These are phyloP conservation scores for Oryzias sinensis DNA, from an alignment of 2,797 vertebrate genomes.

Conservation along the genomic window DNA sequence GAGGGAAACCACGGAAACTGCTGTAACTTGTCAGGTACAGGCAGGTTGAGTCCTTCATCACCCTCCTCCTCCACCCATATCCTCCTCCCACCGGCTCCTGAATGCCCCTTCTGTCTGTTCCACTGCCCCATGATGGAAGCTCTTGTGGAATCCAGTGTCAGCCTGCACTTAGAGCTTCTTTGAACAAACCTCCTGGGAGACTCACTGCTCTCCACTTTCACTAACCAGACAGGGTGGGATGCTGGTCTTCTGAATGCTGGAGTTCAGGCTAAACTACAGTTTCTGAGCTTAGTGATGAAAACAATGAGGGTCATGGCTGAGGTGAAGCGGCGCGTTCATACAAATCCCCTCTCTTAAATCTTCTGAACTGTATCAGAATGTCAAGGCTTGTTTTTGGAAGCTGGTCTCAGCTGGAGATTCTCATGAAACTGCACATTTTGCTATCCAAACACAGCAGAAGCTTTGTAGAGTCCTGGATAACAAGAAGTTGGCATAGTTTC, in stretches of 20 bases:
- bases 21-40: neutral
- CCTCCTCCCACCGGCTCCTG: conserved; percentile 27
- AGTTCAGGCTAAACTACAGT: conserved; percentile 49
- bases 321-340: conserved; percentile 11
- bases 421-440: too few relatives aligned
- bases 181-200: conserved; percentile 45
- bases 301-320: conserved; percentile 6
- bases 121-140: conserved; percentile 56
- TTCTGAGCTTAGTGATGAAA: conserved; percentile 15
- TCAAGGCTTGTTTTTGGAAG: too few relatives aligned
- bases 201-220: conserved; percentile 59
- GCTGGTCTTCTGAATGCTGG: conserved; percentile 47
- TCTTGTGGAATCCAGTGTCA: conserved; percentile 59
- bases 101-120: conserved; percentile 61
- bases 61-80: conserved; percentile 12
- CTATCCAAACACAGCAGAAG: too few relatives aligned
- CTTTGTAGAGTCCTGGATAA: too few relatives aligned
- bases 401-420: too few relatives aligned
- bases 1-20: too few relatives aligned
- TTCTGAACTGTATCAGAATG: neutral
- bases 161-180: conserved; percentile 50
- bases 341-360: neutral
- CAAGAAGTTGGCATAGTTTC: too few relatives aligned
- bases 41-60: conserved; percentile 10
- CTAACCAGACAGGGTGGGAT: conserved; percentile 44